Conservation (phyloP, 2,888 invertebrate genomes). For the Drosophila diplacantha region DNA sequence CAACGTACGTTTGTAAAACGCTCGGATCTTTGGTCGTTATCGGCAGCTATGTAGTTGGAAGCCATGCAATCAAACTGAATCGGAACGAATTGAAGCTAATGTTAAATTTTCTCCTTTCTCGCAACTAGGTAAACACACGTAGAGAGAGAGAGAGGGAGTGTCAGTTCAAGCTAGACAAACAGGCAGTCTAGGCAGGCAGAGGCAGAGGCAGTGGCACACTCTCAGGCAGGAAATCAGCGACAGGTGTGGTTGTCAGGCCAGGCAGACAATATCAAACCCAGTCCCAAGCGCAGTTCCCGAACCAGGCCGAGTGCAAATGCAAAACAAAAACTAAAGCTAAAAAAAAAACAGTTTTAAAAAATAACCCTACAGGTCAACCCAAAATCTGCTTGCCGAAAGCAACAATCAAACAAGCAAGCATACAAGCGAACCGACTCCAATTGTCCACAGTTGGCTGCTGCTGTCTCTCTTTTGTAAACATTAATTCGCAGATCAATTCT, state of each 20-base stretch:
- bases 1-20: slow-evolving; percentile 7
- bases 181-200: slow-evolving; percentile 38
- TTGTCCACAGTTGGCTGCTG: slow-evolving; percentile 29
- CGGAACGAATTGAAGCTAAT: slow-evolving; percentile 52
- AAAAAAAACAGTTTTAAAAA: slow-evolving; percentile 14
- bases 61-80: slow-evolving; percentile 30
- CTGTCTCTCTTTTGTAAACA: slow-evolving; percentile 45
- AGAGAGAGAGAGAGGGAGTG: slow-evolving; percentile 56
- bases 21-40: slow-evolving; percentile 34
- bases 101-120: slow-evolving; percentile 72
- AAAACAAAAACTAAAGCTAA: background rate
- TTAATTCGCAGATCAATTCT: slow-evolving; percentile 62
- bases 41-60: slow-evolving; percentile 27
- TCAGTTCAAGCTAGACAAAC: slow-evolving; percentile 71
- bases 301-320: slow-evolving; percentile 19
- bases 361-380: background rate
- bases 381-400: slow-evolving; percentile 14
- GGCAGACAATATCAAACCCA: slow-evolving; percentile 56
- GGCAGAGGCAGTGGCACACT: slow-evolving; percentile 17
- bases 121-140: slow-evolving; percentile 75
- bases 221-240: slow-evolving; percentile 49
- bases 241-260: slow-evolving; percentile 46
- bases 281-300: slow-evolving; percentile 19
- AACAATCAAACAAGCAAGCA: slow-evolving; percentile 1
- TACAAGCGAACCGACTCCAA: slow-evolving; percentile 25